Conservation (phyloP, 1,140 invertebrate genomes). For the Ephestia elutella region DNA sequence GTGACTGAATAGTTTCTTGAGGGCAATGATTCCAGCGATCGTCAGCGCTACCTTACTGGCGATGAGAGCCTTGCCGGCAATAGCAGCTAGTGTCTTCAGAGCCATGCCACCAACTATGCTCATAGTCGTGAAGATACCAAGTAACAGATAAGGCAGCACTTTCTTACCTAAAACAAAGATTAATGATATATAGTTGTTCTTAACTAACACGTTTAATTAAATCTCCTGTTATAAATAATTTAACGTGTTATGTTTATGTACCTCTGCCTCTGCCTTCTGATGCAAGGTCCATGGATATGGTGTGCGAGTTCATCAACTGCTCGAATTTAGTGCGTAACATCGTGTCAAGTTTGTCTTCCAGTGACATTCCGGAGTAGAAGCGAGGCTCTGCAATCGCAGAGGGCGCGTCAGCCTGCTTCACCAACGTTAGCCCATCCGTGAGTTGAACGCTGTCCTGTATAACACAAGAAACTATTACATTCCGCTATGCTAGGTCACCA, state of each 20-base stretch:
- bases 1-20: conserved; percentile 81
- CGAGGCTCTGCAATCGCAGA: conserved; percentile 61
- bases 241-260: conserved; percentile 21
- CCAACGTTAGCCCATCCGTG: conserved; percentile 74
- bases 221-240: too few relatives aligned
- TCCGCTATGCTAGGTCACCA: conserved; percentile 24
- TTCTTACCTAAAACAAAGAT: conserved; percentile 60
- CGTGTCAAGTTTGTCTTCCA: conserved; percentile 68
- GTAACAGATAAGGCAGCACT: conserved; percentile 74
- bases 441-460: conserved; percentile 74
- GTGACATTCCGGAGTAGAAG: conserved; percentile 66
- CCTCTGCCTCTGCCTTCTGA: conserved; percentile 71
- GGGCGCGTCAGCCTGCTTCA: conserved; percentile 74
- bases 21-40: conserved; percentile 79
- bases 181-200: not conserved
- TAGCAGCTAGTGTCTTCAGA: conserved; percentile 78
- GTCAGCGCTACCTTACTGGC: conserved; percentile 81
- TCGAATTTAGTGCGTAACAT: conserved; percentile 67
- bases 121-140: conserved; percentile 78
- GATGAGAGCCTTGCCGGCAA: conserved; percentile 80
- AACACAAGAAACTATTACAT: conserved; percentile 45
- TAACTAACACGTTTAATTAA: not conserved
- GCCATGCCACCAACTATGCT: conserved; percentile 76
- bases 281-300: conserved; percentile 65
- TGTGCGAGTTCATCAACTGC: conserved; percentile 67